Percentiles rank a stretch among this genome's conserved stretches.
These are phyloP conservation scores for Solea senegalensis DNA, from an alignment of 2,113 vertebrate species.

Conservation along the genomic window DNA sequence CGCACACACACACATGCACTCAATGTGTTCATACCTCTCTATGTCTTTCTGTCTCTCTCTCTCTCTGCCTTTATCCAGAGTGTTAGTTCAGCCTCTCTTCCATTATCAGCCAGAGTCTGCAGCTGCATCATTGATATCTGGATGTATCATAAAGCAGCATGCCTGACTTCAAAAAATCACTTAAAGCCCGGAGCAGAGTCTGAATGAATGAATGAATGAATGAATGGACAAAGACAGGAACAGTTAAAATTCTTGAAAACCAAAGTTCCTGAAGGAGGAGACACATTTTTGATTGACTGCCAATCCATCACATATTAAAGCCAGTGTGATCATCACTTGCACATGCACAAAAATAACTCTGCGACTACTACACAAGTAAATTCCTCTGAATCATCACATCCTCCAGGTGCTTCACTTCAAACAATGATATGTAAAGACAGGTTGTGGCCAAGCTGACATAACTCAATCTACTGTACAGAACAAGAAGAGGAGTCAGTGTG, in stretches of 20 bases:
- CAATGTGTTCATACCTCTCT: slow-evolving; percentile 10
- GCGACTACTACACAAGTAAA: neutral
- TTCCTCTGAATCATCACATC: neutral
- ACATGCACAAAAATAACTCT: neutral
- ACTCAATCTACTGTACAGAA: slow-evolving; percentile 40
- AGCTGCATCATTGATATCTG: slow-evolving; percentile 42
- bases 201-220: slow-evolving; percentile 12
- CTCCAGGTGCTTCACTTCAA: slow-evolving; percentile 41
- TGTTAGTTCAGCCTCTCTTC: slow-evolving; percentile 60
- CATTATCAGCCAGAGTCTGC: slow-evolving; percentile 60
- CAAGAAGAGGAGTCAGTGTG: slow-evolving; percentile 54
- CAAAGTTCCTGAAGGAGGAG: neutral
- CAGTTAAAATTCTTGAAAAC: neutral
- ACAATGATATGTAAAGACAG: slow-evolving; percentile 51
- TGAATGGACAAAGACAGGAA: neutral
- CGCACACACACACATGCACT: slow-evolving; percentile 19
- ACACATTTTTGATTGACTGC: neutral
- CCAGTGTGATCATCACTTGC: neutral
- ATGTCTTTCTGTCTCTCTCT: neutral
- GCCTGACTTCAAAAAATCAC: slow-evolving; percentile 13
- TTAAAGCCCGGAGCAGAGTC: slow-evolving; percentile 1
- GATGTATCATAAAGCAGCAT: slow-evolving; percentile 23
- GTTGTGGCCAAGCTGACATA: slow-evolving; percentile 40
- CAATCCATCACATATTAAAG: neutral
- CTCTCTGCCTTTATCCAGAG: slow-evolving; percentile 29